Percentiles rank a stretch among this genome's conserved stretches.
Evolutionary conservation across 2,797 vertebrate species (phyloP).

Genomic region (Melanotaenia pygmaea): DNA sequence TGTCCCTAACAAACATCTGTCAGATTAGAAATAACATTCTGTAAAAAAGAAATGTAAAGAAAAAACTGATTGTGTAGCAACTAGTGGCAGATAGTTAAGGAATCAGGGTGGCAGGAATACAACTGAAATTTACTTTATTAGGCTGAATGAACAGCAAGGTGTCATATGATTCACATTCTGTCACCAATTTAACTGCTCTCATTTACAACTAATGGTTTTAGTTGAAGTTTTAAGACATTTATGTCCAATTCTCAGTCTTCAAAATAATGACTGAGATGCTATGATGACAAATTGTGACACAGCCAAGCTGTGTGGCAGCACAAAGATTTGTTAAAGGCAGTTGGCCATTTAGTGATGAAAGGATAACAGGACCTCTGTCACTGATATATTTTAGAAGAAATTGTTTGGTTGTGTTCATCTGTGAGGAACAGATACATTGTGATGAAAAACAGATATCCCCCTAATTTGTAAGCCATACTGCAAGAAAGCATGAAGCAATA

Average conservation of each 20-base stretch:
- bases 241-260: background rate
- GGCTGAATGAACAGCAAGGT: background rate
- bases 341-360: too few species aligned
- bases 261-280: background rate
- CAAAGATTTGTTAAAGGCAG: too few species aligned
- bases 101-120: background rate
- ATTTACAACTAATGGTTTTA: background rate
- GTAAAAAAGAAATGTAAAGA: background rate
- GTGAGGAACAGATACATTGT: slow-evolving; percentile 7
- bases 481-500: slow-evolving; percentile 23
- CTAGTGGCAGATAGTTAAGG: background rate
- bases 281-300: background rate
- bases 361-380: background rate
- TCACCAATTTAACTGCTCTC: background rate
- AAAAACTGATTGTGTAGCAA: background rate
- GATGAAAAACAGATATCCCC: slow-evolving; percentile 12
- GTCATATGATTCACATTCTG: slow-evolving; percentile 3
- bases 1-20: background rate
- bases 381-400: background rate
- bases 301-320: background rate
- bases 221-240: background rate
- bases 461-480: background rate
- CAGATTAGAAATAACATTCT: background rate
- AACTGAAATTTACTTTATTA: background rate
- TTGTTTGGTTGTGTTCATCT: background rate